These are phyloP conservation scores for Genyomyrus donnyi DNA, from an alignment of 2,113 vertebrate genomes.

Conservation along the genomic window DNA sequence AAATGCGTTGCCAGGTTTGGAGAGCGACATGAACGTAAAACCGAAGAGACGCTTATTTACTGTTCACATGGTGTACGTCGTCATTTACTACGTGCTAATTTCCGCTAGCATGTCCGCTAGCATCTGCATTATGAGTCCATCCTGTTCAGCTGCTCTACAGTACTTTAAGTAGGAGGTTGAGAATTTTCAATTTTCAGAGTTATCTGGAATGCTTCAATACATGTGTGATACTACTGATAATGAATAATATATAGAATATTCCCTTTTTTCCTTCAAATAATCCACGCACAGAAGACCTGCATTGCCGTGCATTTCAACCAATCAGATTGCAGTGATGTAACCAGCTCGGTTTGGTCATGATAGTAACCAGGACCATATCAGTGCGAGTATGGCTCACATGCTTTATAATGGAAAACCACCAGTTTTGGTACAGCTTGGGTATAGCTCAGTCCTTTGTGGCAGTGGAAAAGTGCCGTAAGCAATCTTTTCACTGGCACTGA, in stretches of 20 bases:
- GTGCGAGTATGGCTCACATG: background rate
- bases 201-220: background rate
- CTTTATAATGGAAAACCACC: background rate
- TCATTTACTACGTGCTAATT: too few relatives aligned
- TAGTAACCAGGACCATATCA: background rate
- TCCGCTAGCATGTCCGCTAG: too few relatives aligned
- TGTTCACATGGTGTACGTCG: too few relatives aligned
- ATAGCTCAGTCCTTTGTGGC: background rate
- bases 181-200: background rate
- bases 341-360: background rate
- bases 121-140: background rate
- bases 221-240: background rate
- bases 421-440: background rate
- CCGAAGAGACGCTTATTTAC: too few relatives aligned
- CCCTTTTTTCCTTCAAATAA: background rate
- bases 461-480: background rate
- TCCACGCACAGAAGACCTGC: background rate
- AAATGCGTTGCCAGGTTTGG: background rate
- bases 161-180: background rate
- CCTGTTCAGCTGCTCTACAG: background rate
- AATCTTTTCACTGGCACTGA: background rate
- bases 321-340: background rate
- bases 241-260: background rate
- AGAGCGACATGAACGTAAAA: background rate
- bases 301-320: background rate